These are phyloP conservation scores for Acrobasis consociella DNA, from an alignment of 2,888 invertebrate genomes.

Conservation along the genomic window DNA sequence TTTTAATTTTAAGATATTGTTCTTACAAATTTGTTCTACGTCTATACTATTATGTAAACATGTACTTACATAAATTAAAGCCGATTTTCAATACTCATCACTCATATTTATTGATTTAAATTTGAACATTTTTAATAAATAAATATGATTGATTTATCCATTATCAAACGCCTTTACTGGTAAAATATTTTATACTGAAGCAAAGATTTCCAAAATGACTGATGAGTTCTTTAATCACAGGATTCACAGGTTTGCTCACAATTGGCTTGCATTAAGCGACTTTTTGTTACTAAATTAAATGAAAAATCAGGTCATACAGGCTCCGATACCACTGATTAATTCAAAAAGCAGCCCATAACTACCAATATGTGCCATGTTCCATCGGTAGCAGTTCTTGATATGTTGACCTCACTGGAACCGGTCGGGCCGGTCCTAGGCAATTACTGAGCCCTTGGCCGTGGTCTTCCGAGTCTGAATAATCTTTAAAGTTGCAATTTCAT, in stretches of 20 bases:
- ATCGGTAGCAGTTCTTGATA: conserved; percentile 15
- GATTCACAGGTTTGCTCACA: neutral
- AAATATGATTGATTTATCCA: no score
- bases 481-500: conserved; percentile 10
- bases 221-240: neutral
- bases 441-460: conserved; percentile 20
- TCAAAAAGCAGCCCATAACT: conserved; percentile 1
- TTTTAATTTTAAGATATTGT: no score
- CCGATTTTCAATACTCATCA: no score
- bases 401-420: conserved; percentile 20
- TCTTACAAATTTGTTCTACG: no score
- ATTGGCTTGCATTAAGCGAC: neutral
- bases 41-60: no score
- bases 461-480: neutral
- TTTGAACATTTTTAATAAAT: no score
- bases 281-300: neutral
- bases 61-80: no score
- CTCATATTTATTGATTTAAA: no score
- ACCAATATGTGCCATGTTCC: conserved; percentile 1
- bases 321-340: neutral
- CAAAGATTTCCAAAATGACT: no score
- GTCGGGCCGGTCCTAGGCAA: conserved; percentile 1
- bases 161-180: no score
- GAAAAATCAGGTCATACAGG: neutral
- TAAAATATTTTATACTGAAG: no score